These are phyloP conservation scores for Notospermus geniculatus DNA, from an alignment of 1,140 invertebrate genomes.

Conservation along the genomic window DNA sequence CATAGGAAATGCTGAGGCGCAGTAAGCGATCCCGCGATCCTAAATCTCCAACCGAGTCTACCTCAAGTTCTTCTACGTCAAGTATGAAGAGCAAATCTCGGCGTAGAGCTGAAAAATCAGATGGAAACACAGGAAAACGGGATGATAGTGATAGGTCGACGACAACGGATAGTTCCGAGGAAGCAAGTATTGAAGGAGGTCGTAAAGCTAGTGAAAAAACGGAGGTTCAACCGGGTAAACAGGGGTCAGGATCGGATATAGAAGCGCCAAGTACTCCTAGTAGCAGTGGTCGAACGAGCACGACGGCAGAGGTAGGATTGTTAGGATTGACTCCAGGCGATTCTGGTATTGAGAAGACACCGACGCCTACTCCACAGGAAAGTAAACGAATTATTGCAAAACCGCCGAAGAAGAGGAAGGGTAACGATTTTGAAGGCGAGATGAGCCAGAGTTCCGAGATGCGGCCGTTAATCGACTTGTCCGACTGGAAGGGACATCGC, in stretches of 20 bases:
- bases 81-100: no score
- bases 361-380: constrained; percentile 9
- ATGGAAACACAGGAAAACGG: no score
- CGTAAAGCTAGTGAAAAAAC: no score
- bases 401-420: constrained; percentile 53
- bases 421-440: constrained; percentile 35
- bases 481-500: constrained; percentile 85
- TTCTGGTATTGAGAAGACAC: constrained; percentile 23
- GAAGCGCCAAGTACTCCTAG: constrained; percentile 5
- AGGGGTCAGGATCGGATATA: constrained; percentile 1
- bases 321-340: constrained; percentile 2
- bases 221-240: no score
- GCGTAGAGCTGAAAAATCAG: no score
- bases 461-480: constrained; percentile 68
- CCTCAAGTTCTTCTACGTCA: no score
- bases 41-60: no score
- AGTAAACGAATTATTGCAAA: constrained; percentile 38
- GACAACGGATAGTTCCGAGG: no score
- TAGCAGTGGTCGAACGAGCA: constrained; percentile 3
- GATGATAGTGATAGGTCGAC: no score
- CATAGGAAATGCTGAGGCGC: no score
- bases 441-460: constrained; percentile 23
- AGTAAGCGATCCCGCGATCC: no score
- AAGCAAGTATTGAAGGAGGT: no score
- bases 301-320: constrained; percentile 10